Percentiles rank a stretch among this genome's conserved stretches.
Conservation (phyloP, 2,888 invertebrate species). For the Diaphora mendica region DNA sequence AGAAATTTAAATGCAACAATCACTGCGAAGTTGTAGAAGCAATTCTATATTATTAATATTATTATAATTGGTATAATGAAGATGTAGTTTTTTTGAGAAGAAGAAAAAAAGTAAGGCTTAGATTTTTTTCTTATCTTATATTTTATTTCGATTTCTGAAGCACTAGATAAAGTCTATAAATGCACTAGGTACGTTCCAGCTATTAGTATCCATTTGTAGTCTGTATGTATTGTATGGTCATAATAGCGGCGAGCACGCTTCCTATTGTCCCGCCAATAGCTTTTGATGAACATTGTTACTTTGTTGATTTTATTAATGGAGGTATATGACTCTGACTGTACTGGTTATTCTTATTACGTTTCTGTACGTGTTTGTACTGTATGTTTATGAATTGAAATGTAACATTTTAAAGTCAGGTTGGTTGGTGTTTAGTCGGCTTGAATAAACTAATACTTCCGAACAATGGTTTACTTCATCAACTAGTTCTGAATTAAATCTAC, state of each 20-base stretch:
- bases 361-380: constrained; percentile 25
- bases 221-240: constrained; percentile 54
- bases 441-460: background rate
- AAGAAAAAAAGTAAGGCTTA: too few relatives aligned
- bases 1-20: background rate
- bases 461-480: background rate
- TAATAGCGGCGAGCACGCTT: constrained; percentile 46
- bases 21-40: too few relatives aligned
- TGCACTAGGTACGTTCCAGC: background rate
- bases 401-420: background rate
- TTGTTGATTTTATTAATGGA: constrained; percentile 74
- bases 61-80: too few relatives aligned
- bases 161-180: background rate
- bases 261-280: constrained; percentile 72
- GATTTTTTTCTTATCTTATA: too few relatives aligned
- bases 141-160: background rate
- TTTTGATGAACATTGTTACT: constrained; percentile 73
- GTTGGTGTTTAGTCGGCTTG: background rate
- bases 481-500: background rate
- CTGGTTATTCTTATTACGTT: constrained; percentile 43
- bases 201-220: constrained; percentile 10
- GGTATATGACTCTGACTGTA: constrained; percentile 40
- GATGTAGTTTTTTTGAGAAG: too few relatives aligned
- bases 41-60: too few relatives aligned
- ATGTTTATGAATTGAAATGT: constrained; percentile 18